phyloP scores from a whole-genome alignment of 2,113 vertebrate genomes.

The Trichomycterus rosablanca region DNA sequence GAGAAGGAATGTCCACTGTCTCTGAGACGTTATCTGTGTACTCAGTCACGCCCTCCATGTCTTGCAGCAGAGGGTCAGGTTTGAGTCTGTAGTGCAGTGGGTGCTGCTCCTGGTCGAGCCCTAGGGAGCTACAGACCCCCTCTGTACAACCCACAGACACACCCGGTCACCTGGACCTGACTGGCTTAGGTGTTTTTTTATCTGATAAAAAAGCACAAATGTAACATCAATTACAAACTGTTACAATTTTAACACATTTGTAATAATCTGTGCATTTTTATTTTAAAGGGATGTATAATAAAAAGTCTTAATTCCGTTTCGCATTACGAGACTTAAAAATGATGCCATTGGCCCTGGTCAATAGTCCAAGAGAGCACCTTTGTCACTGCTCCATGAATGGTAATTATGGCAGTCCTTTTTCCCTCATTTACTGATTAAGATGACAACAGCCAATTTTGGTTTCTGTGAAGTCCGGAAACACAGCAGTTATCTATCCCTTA shows the following conservation, averaged over 20 bases:
- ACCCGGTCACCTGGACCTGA: slow-evolving; percentile 67
- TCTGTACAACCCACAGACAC: slow-evolving; percentile 81
- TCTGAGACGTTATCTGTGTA: slow-evolving; percentile 94
- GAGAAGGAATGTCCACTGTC: slow-evolving; percentile 88
- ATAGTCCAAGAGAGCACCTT: no score
- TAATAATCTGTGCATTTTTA: no score
- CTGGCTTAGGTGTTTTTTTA: slow-evolving; percentile 76
- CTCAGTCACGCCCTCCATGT: slow-evolving; percentile 92
- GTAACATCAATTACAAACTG: neutral
- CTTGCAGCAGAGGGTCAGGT: slow-evolving; percentile 77
- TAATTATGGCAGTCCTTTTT: no score
- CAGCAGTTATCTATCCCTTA: no score
- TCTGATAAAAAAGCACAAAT: slow-evolving; percentile 60
- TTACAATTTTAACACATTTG: neutral
- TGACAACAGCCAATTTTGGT: no score
- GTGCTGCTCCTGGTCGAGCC: slow-evolving; percentile 71
- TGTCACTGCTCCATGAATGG: no score
- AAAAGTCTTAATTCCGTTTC: no score
- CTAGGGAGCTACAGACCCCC: slow-evolving; percentile 86
- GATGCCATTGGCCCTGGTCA: no score
- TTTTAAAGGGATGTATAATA: neutral
- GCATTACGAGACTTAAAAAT: no score
- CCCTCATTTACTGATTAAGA: no score
- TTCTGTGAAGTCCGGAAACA: no score
- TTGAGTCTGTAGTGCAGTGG: slow-evolving; percentile 80